Base-by-base conservation (phyloP, 1,140 invertebrate species). In the Zaprionus davidi region DNA sequence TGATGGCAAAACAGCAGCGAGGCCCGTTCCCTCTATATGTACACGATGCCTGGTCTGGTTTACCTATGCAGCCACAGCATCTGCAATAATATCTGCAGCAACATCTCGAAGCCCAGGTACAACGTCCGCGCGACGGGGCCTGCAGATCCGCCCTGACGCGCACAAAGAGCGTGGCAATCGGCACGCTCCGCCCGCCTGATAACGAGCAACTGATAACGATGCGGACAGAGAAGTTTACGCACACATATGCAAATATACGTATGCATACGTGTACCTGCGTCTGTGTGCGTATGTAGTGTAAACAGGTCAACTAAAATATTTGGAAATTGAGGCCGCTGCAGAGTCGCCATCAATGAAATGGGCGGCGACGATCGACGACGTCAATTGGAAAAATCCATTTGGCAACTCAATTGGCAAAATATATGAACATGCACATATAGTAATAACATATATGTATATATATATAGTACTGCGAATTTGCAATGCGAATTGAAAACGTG, bases 401-500 rank as follows among this genome's bases (percentile, higher is more conserved):
- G 24, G 36, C 24, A 67, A 56, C 38, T 56, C 55, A 68, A 68
- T 57, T 67, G n/a, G n/a, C 38, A 28, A n/a, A 22, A 28, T 34
- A 34, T 34, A 34, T 34, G 31, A 34, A 34, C 31, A 34, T 11
- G 31, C 31, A 34, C 31, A 34, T 34, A 34, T 11, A 11, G 31
- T 34, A 34, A 9, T 31, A 24, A 26, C 0, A 26, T 26, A 26
- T 26, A 34, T 34, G 3, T 34, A 31, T 31, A 11, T 9, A 34
- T 34, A 31, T 11, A 31, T 31, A 34, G 31, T 11, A 34, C 31
- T 34, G 31, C 0, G 11, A 34, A 34, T 11, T 34, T 44, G 65
- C 34, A 71, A 53, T 71, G 24, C 31, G 11, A 71, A 76, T 63
- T 59, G 60, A 46, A 71, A 76, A 76, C 68, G 68, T 76, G 68